Conservation (phyloP, 1,140 invertebrate genomes). For the Samia ricini region DNA sequence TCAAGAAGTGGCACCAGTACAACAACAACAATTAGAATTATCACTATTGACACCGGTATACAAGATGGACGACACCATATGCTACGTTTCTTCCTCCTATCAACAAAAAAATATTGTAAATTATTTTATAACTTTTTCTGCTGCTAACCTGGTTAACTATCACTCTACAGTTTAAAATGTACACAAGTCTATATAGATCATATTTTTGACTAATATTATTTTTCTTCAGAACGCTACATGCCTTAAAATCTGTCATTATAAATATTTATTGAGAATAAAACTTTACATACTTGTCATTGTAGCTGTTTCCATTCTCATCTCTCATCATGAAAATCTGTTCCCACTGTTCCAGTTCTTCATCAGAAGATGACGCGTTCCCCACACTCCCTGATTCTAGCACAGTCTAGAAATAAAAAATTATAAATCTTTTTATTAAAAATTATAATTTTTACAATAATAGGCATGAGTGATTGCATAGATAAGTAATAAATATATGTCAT, state of each 20-base stretch:
- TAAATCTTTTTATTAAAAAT: background rate
- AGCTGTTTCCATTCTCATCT: conserved; percentile 75
- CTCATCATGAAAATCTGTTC: conserved; percentile 79
- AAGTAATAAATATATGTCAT: no score
- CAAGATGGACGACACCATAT: conserved; percentile 86
- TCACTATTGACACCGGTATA: conserved; percentile 87
- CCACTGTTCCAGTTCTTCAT: conserved; percentile 79
- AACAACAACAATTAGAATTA: conserved; percentile 86
- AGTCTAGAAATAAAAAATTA: conserved; percentile 65
- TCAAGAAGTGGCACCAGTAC: conserved; percentile 87
- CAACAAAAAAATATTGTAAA: conserved; percentile 9
- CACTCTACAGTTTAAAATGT: no score
- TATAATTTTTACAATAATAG: no score
- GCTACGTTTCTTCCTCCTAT: conserved; percentile 70
- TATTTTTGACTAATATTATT: background rate
- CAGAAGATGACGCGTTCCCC: conserved; percentile 76
- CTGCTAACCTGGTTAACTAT: no score
- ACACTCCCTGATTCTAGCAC: conserved; percentile 77
- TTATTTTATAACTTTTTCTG: no score
- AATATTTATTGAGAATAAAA: background rate
- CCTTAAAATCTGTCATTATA: background rate
- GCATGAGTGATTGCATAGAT: no score
- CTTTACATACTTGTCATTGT: conserved; percentile 63
- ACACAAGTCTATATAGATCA: background rate
- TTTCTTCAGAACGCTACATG: no score